Base-by-base conservation (phyloP, 2,888 invertebrate genomes). In the Ichneumon xanthorius region DNA sequence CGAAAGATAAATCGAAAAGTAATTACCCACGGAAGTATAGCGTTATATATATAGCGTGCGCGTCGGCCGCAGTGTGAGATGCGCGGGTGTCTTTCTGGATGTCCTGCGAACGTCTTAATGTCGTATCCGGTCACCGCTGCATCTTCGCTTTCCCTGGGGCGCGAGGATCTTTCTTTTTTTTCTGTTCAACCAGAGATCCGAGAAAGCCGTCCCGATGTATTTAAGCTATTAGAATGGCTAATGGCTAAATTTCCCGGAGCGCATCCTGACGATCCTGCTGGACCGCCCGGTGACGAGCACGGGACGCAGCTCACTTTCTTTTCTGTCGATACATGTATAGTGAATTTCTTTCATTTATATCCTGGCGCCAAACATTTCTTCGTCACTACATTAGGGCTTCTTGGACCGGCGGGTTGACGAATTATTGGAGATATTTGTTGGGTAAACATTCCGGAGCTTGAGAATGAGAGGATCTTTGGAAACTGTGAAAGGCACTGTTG, bases 1-100 rank as follows among this genome's bases (percentile, higher is more conserved):
- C 50, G 61, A 73, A 89, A 91, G 93, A 93, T 91, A 88, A 91
- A 93, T 93, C 81, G 90, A 87, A 88, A 91, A 91, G 85, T 92
- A 92, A 92, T 93, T 91, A 91, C 89, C 86, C 75, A 65, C 22
- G 3, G 58, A 58, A 19, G 26, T 11, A 26, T 4, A 67, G 71
- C 22, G 26, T 19, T 11, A n/a, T 16, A n/a, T n/a, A n/a, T n/a
- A n/a, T n/a, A n/a, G 37, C 50, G 2, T 45, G 40, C 26, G 68
- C n/a, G 50, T 68, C 61, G 68, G 72, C 16, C 9, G 61, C 26
- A n/a, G 4, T 37, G 45, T n/a, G 63, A 63, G 19, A 73, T 40
- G 22, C 14, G 45, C 5, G 71, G 58, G 55, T 33, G 33, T 48
- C 22, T 55, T 65, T 58, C 14, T 58, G 50, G 26, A 61, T 71